These are phyloP conservation scores for Enteromius mattozi DNA, from an alignment of 2,797 vertebrate genomes.

Conservation along the genomic window DNA sequence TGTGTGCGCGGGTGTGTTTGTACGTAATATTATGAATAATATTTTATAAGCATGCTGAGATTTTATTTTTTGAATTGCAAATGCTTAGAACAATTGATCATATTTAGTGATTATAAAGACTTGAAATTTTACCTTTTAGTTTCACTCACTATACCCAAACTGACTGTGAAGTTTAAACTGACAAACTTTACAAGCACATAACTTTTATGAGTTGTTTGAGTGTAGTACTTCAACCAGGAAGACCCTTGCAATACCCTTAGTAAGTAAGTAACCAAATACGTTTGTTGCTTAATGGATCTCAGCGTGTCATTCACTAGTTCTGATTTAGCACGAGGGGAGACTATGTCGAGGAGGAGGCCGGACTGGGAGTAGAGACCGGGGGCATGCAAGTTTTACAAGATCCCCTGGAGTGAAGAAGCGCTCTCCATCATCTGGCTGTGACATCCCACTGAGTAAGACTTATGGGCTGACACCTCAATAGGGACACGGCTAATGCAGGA, in stretches of 20 bases:
- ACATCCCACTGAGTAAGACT: slow-evolving; percentile 66
- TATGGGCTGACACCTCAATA: slow-evolving; percentile 70
- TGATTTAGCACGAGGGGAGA: slow-evolving; percentile 67
- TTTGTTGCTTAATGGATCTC: slow-evolving; percentile 71
- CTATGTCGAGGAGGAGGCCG: slow-evolving; percentile 50
- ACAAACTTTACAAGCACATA: slow-evolving; percentile 29
- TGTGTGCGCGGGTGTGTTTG: not conserved
- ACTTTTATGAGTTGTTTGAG: slow-evolving; percentile 42
- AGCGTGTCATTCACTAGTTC: slow-evolving; percentile 62
- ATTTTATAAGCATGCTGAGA: not conserved
- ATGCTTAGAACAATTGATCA: not conserved
- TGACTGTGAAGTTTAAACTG: not conserved
- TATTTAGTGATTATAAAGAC: not conserved
- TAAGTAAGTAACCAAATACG: slow-evolving; percentile 69
- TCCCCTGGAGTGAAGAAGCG: slow-evolving; percentile 71
- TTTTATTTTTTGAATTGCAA: not conserved
- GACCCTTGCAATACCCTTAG: slow-evolving; percentile 53
- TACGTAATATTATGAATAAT: not conserved
- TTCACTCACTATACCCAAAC: not conserved
- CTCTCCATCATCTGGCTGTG: slow-evolving; percentile 66
- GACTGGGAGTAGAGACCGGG: slow-evolving; percentile 51
- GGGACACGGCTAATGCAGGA: slow-evolving; percentile 60
- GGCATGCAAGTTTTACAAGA: slow-evolving; percentile 78
- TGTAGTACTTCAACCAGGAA: slow-evolving; percentile 52
- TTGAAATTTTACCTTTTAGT: not conserved